Evolutionary conservation across 2,888 invertebrate genomes (phyloP), one percentile per base, ranked within the genome.

Genomic region (Metalampra italica): DNA sequence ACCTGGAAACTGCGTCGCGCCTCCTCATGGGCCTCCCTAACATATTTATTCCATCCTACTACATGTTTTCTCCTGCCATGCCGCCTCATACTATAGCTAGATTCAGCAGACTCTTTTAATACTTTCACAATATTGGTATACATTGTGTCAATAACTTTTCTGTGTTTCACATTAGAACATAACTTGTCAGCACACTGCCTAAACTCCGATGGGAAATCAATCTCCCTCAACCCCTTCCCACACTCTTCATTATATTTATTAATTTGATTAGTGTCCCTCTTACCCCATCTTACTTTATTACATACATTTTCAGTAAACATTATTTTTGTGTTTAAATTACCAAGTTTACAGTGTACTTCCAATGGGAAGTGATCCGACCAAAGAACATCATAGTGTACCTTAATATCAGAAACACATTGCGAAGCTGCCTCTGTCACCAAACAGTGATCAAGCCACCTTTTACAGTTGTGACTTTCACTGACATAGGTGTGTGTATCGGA

Each of bases 401-500:
- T 13, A 9, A 2, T n/a, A 15, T 11, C 12, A 3, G 3, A 0
- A 1, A 44, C 36, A 1, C 15, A 5, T 3, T 11, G 9, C 5
- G 3, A 2, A 0, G 36, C 14, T 2, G 43, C 11, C 22, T 15
- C 4, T 0, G 44, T 44, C 9, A 22, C 36, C 11, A 44, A 0
- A n/a, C 44, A 44, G 12, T 44, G 44, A 22, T 44, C 44, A 2
- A 44, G n/a, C 44, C 43, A 43, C 1, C 43, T 30, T 4, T 2
- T 12, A 11, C 9, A 32, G 1, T 30, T 30, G 32, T 43, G 15
- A 8, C 51, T 52, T 7, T 60, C 56, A 48, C 62, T 60, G 0
- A 60, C 38, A 45, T 46, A 62, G 0, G 59, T 65, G 34, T 56
- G 54, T 0, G 53, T 46, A 22, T 51, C 51, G 5, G 49, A 39